Percentiles rank a stretch among this genome's conserved stretches.
phyloP scores from a whole-genome alignment of 2,888 invertebrate genomes.

The Sacculina carcini region DNA sequence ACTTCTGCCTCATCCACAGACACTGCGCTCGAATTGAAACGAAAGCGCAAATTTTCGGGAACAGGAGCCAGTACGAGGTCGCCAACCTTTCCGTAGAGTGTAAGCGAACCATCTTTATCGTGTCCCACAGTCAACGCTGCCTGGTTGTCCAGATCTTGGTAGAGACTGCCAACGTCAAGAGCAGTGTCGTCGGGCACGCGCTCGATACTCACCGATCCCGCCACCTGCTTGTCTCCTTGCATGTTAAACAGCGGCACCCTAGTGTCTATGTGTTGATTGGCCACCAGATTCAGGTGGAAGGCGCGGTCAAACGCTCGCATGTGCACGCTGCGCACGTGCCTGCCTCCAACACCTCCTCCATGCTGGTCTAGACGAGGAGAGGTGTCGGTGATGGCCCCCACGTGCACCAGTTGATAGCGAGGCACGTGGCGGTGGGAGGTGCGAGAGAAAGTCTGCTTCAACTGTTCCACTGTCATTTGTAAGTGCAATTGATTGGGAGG shows the following conservation, averaged over 20 bases:
- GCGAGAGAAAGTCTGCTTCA: background rate
- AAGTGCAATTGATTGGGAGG: too few species aligned
- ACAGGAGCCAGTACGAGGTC: background rate
- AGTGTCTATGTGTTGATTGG: background rate
- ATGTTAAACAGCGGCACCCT: conserved; percentile 9
- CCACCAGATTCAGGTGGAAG: background rate
- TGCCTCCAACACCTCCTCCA: too few species aligned
- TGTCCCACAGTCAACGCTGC: background rate
- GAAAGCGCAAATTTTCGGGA: background rate
- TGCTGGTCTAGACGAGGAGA: too few species aligned
- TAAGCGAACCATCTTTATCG: background rate
- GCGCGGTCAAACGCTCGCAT: background rate
- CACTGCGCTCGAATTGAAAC: background rate
- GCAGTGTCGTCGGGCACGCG: background rate
- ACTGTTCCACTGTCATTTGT: background rate
- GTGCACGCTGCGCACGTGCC: conserved; percentile 1
- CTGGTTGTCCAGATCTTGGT: background rate
- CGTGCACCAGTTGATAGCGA: background rate
- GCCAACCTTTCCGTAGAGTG: background rate
- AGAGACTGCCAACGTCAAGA: background rate
- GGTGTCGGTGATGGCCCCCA: background rate
- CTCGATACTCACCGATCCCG: background rate
- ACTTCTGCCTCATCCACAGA: too few species aligned
- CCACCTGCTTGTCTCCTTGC: conserved; percentile 1
- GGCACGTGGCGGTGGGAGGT: background rate